A percentile compares a stretch with the other conserved stretches of the same genome.
Conservation (phyloP, 2,888 invertebrate species). For the Tenthredo scrophulariae region DNA sequence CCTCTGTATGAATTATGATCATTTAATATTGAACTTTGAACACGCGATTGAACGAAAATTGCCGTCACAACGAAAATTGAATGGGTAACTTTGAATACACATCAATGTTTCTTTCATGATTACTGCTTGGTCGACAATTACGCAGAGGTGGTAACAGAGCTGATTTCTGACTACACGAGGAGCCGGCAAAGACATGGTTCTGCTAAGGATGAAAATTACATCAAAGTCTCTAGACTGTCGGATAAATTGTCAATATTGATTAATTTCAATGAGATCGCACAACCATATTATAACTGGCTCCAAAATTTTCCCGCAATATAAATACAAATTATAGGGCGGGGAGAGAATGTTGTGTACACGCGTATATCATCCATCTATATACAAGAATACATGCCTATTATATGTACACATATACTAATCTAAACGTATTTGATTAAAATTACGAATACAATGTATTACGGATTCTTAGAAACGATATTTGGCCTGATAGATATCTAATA, state of each 20-base stretch:
- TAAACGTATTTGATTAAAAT: background rate
- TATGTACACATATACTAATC: background rate
- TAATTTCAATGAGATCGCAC: background rate
- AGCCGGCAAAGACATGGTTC: slow-evolving; percentile 80
- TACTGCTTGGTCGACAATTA: slow-evolving; percentile 15
- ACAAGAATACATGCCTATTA: background rate
- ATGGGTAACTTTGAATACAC: background rate
- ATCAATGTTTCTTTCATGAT: background rate
- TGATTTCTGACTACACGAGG: slow-evolving; percentile 81
- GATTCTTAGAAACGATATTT: background rate
- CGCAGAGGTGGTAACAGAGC: slow-evolving; percentile 73
- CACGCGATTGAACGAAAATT: background rate
- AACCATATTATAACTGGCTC: slow-evolving; percentile 41
- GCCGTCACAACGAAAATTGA: background rate
- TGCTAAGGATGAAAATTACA: slow-evolving; percentile 73
- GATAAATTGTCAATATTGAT: slow-evolving; percentile 8
- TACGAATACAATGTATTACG: background rate
- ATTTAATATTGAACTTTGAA: no score
- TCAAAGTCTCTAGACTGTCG: background rate
- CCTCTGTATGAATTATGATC: background rate
- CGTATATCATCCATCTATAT: background rate
- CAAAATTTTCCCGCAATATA: background rate
- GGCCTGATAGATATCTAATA: background rate
- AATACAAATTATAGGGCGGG: background rate
- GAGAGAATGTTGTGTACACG: background rate